Evolutionary conservation across 2,113 vertebrate species (phyloP), one percentile per base, ranked within the genome.

Genomic region (Rhabdomys dilectus): DNA sequence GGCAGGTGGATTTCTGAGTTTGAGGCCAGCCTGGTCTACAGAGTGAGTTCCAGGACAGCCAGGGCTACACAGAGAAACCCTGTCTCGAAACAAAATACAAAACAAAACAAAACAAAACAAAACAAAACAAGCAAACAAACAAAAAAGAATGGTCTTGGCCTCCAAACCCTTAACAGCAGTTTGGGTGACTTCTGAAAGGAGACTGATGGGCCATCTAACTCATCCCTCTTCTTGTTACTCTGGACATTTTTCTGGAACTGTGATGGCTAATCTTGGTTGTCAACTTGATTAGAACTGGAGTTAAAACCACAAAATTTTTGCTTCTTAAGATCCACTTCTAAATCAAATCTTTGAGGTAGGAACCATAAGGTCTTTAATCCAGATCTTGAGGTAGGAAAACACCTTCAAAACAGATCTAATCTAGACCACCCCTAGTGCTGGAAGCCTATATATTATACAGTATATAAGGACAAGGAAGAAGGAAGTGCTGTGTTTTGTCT

Each of bases 81-180:
- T 51, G 51, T 51, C 51, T 51, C 51, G 9, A 51, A 51, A n/a
- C n/a, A n/a, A n/a, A n/a, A n/a, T n/a, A n/a, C n/a, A 51, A 51
- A 51, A 11, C 51, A 51, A 11, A 11, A 11, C 8, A 11, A 51
- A 51, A 1, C 1, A 51, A 51, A 51, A 11, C 51, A 51, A 11
- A 11, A 11, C 8, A 11, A 51, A 51, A 1, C 1, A 51, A 51
- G 11, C 0, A 11, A 51, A 11, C 0, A 51, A 51, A n/a, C n/a
- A 9, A 11, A 11, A 11, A 51, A 9, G 76, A 36, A 10, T 5
- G 8, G 77, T 56, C 29, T 53, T 31, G 11, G 77, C 77, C 77
- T 80, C 51, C 29, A 56, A 36, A n/a, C 34, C 51, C 51, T 80
- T n/a, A 36, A 12, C 34, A 56, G 51, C 51, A 56, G 17, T 56